These are phyloP conservation scores for Prosopocoilus inquinatus DNA, from an alignment of 2,888 invertebrate species.

Conservation along the genomic window DNA sequence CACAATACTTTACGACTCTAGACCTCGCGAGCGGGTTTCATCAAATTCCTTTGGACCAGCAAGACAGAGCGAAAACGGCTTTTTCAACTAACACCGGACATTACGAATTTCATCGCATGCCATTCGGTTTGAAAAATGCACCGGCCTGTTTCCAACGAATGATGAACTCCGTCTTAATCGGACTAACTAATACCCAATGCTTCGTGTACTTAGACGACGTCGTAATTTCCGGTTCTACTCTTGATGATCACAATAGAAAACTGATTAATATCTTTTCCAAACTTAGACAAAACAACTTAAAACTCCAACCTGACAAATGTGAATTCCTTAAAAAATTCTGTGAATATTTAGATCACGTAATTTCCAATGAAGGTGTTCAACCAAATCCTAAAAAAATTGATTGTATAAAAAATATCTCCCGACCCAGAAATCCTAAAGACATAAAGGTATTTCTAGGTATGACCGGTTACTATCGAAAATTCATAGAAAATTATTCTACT, in stretches of 20 bases:
- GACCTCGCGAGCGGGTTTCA: conserved; percentile 23
- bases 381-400: conserved; percentile 7
- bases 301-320: conserved; percentile 8
- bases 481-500: conserved; percentile 9
- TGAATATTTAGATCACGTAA: conserved; percentile 9
- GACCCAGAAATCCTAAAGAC: background rate
- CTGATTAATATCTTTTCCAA: conserved; percentile 10
- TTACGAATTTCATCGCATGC: no score
- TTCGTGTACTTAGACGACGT: conserved; percentile 44
- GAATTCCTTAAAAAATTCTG: conserved; percentile 4
- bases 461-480: conserved; percentile 9
- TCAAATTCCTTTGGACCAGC: conserved; percentile 12
- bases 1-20: conserved; percentile 24
- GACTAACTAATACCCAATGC: conserved; percentile 29
- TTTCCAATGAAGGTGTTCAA: conserved; percentile 1
- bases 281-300: conserved; percentile 1
- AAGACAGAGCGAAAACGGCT: conserved; percentile 25
- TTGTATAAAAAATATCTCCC: background rate
- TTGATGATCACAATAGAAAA: conserved; percentile 30
- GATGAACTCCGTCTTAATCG: conserved; percentile 33
- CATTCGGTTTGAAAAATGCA: no score
- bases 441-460: conserved; percentile 8
- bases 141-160: conserved; percentile 35
- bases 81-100: conserved; percentile 29
- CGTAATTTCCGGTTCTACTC: conserved; percentile 29